Evolutionary conservation across 2,888 invertebrate genomes (phyloP).

Genomic region (Eristalis intricaria): DNA sequence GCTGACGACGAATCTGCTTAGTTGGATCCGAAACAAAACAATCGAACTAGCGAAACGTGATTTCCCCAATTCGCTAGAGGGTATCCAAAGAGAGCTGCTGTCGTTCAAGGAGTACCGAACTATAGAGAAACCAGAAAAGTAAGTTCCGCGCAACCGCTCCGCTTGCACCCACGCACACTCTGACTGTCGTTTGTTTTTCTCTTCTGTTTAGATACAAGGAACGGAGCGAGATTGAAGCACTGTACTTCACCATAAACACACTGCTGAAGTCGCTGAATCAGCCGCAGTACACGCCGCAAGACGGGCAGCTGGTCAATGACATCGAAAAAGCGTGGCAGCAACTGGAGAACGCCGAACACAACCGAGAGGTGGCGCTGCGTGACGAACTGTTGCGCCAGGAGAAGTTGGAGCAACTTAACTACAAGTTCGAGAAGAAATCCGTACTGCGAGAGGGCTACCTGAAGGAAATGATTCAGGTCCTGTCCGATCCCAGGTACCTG

Average conservation of each 20-base stretch:
- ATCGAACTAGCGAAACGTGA: constrained; percentile 90
- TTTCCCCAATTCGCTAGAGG: constrained; percentile 97
- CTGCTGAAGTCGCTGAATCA: constrained; percentile 96
- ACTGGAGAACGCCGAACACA: constrained; percentile 96
- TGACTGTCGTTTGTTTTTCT: neutral
- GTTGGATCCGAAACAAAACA: constrained; percentile 96
- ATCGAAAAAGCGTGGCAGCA: constrained; percentile 97
- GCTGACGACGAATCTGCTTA: constrained; percentile 91
- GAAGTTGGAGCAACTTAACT: constrained; percentile 95
- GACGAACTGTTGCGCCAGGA: constrained; percentile 96
- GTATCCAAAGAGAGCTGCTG: constrained; percentile 93
- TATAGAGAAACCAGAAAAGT: constrained; percentile 98
- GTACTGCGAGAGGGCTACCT: constrained; percentile 96
- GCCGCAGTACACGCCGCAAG: constrained; percentile 91
- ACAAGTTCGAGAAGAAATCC: constrained; percentile 97
- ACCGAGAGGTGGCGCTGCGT: constrained; percentile 94
- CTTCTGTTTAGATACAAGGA: constrained; percentile 90
- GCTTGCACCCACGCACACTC: neutral
- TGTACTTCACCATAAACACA: constrained; percentile 98
- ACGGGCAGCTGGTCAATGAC: constrained; percentile 96
- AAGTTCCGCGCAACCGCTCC: constrained; percentile 77
- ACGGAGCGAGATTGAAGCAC: constrained; percentile 97
- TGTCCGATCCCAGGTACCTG: constrained; percentile 94
- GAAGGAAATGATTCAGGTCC: constrained; percentile 98
- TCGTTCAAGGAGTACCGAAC: constrained; percentile 97